Conservation (phyloP, 2,113 vertebrate genomes). For the Saccopteryx leptura region DNA sequence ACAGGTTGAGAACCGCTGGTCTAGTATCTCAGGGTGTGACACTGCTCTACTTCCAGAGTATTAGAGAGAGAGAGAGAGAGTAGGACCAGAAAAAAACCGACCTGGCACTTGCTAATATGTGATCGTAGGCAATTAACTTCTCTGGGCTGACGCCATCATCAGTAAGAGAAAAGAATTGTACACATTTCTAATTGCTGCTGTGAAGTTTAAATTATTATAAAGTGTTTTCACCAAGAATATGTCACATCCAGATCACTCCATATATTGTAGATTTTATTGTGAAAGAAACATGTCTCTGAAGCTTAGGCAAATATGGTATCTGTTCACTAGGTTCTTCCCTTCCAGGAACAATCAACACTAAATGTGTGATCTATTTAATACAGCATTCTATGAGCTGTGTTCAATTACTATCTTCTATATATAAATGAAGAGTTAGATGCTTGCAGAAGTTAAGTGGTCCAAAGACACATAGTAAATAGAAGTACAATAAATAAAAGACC, state of each 20-base stretch:
- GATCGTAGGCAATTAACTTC: conserved; percentile 21
- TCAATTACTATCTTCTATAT: background rate
- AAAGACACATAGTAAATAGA: background rate
- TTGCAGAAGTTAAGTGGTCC: background rate
- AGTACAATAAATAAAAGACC: background rate
- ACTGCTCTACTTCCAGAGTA: background rate
- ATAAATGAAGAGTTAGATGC: background rate
- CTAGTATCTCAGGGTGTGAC: background rate
- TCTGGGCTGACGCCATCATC: background rate
- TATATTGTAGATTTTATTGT: background rate
- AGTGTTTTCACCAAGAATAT: background rate
- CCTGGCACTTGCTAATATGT: background rate
- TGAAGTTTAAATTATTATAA: conserved; percentile 21
- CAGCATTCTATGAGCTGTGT: background rate
- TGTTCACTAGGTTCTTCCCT: background rate
- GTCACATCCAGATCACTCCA: background rate
- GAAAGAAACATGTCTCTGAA: background rate
- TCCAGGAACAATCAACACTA: background rate
- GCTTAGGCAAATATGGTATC: background rate
- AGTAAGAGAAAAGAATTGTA: background rate
- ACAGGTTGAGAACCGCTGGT: no score
- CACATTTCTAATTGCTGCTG: background rate
- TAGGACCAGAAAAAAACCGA: background rate
- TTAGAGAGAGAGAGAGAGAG: background rate
- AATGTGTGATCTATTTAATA: background rate